A percentile compares a stretch with the other conserved stretches of the same genome.
These are phyloP conservation scores for Riptortus pedestris DNA, from an alignment of 1,140 invertebrate genomes.

Conservation along the genomic window DNA sequence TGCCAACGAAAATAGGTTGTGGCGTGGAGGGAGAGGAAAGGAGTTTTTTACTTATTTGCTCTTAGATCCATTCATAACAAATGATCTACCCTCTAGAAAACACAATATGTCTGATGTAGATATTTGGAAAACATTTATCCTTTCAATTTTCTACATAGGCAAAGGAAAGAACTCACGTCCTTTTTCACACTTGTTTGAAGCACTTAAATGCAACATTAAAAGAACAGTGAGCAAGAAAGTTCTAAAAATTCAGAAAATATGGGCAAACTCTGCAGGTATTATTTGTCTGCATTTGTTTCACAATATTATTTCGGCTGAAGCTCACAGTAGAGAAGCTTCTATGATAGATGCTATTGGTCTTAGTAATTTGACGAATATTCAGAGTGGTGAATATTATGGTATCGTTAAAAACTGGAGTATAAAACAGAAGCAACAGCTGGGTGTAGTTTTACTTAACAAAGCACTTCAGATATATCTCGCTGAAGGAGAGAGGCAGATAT, in stretches of 20 bases:
- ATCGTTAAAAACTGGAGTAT: constrained; percentile 57
- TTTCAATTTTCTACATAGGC: constrained; percentile 25
- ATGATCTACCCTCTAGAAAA: constrained; percentile 6
- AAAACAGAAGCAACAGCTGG: constrained; percentile 58
- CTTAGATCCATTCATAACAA: constrained; percentile 15
- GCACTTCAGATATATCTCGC: constrained; percentile 73
- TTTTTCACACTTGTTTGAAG: constrained; percentile 19
- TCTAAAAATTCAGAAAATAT: constrained; percentile 73
- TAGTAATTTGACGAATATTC: constrained; percentile 67
- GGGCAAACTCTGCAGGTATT: constrained; percentile 70
- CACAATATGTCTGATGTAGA: neutral
- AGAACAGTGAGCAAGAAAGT: constrained; percentile 38
- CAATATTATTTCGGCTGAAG: constrained; percentile 81
- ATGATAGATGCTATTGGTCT: constrained; percentile 83
- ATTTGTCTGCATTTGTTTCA: constrained; percentile 86
- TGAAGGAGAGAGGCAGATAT: constrained; percentile 73
- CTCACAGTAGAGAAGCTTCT: constrained; percentile 81
- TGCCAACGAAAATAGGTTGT: neutral
- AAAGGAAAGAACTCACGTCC: constrained; percentile 24
- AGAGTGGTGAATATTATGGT: constrained; percentile 76
- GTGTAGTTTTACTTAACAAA: constrained; percentile 71
- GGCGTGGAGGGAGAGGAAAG: constrained; percentile 5
- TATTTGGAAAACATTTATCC: constrained; percentile 19
- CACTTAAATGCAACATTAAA: constrained; percentile 13
- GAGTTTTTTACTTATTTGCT: constrained; percentile 21